These are phyloP conservation scores for Hylyphantes graminicola DNA, from an alignment of 1,140 invertebrate species.

Conservation along the genomic window DNA sequence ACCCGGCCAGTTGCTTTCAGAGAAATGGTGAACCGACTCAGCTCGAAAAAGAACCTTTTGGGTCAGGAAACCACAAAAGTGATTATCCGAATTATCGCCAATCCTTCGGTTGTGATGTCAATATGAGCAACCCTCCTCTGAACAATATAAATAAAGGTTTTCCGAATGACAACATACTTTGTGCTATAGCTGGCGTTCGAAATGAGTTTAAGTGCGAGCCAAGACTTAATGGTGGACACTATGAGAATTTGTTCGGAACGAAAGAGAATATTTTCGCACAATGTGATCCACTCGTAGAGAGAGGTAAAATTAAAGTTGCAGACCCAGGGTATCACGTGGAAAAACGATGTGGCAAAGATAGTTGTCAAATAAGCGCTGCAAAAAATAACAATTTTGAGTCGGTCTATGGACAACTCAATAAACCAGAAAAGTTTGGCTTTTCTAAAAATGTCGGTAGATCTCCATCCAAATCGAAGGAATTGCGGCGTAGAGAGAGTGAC, in stretches of 20 bases:
- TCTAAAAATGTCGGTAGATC: neutral
- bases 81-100: too few relatives aligned
- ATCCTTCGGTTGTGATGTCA: neutral
- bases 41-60: neutral
- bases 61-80: too few relatives aligned
- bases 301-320: too few relatives aligned
- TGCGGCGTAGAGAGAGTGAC: conserved; percentile 24
- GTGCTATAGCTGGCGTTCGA: neutral
- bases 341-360: neutral
- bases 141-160: neutral
- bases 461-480: neutral
- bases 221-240: conserved; percentile 16
- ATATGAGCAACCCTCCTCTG: neutral
- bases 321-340: neutral
- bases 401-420: conserved; percentile 29
- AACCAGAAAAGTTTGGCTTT: conserved; percentile 4
- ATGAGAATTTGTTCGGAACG: conserved; percentile 49
- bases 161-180: neutral
- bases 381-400: neutral
- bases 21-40: neutral
- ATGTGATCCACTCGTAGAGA: conserved; percentile 19
- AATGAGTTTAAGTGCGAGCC: conserved; percentile 21
- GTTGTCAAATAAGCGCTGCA: too few relatives aligned
- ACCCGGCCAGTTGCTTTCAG: neutral
- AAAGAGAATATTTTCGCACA: conserved; percentile 50